Conservation (phyloP, 2,113 vertebrate genomes). For the Gavialis gangeticus region DNA sequence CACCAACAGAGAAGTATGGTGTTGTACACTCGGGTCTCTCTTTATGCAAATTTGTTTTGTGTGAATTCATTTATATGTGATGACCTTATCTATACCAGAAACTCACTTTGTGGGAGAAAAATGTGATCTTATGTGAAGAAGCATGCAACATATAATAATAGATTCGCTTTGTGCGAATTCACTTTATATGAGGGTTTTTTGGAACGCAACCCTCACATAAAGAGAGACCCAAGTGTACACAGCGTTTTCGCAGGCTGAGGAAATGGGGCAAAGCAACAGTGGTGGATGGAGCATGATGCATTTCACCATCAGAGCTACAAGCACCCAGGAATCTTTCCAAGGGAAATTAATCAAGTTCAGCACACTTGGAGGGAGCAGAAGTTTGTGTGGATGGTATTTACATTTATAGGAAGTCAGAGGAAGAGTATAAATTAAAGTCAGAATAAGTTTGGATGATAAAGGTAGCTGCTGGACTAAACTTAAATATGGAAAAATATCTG, state of each 20-base stretch:
- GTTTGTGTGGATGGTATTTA: fast-evolving
- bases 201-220: no score
- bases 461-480: not conserved
- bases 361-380: not conserved
- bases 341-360: not conserved
- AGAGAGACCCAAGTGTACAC: no score
- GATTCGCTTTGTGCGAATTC: no score
- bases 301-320: not conserved
- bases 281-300: fast-evolving
- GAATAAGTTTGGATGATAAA: not conserved
- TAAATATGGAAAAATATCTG: not conserved
- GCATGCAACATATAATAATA: no score
- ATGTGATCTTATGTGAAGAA: no score
- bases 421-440: not conserved
- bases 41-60: no score
- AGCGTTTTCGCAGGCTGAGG: not conserved
- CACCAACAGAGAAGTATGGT: not conserved
- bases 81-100: no score
- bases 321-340: not conserved
- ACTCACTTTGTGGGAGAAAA: no score
- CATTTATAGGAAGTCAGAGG: not conserved
- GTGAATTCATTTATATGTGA: no score
- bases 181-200: no score
- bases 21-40: not conserved
- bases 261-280: not conserved